phyloP scores from a whole-genome alignment of 1,140 invertebrate species.

The Philotrypesis tridentata region DNA sequence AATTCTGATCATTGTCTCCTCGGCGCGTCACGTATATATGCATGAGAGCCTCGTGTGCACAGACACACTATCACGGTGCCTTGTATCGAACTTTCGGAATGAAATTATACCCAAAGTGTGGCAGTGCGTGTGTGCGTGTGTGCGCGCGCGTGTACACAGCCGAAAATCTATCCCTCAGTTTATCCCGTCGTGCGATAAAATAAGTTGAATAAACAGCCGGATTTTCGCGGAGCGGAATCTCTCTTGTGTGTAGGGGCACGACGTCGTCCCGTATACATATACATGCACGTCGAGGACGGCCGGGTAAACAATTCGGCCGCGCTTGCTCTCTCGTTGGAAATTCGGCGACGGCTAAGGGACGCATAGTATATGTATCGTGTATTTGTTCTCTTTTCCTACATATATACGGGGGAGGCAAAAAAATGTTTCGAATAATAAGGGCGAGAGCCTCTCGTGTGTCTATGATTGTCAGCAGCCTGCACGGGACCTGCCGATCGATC shows the following conservation, averaged over 20 bases:
- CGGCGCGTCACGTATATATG: background rate
- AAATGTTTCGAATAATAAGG: slow-evolving; percentile 40
- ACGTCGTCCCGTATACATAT: slow-evolving; percentile 63
- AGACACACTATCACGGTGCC: background rate
- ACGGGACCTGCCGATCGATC: background rate
- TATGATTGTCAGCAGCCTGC: background rate
- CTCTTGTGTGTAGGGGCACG: background rate
- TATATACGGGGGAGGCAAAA: background rate
- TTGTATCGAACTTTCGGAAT: background rate
- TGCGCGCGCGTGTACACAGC: too few species aligned
- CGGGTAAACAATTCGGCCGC: slow-evolving; percentile 66
- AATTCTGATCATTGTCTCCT: background rate
- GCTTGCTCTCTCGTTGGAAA: slow-evolving; percentile 8
- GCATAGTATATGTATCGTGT: too few species aligned
- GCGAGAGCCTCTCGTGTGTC: background rate
- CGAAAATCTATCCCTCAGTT: slow-evolving; percentile 59
- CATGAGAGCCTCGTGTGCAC: background rate
- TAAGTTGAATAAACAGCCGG: slow-evolving; percentile 70
- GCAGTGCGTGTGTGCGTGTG: too few species aligned
- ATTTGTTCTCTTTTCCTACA: slow-evolving; percentile 1
- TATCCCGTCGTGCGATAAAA: slow-evolving; percentile 70
- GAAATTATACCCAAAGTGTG: background rate
- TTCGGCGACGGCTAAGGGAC: slow-evolving; percentile 5
- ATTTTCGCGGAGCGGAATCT: background rate
- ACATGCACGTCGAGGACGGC: background rate